Conservation (phyloP, 2,888 invertebrate species). For the Eumerus sabulonum region DNA sequence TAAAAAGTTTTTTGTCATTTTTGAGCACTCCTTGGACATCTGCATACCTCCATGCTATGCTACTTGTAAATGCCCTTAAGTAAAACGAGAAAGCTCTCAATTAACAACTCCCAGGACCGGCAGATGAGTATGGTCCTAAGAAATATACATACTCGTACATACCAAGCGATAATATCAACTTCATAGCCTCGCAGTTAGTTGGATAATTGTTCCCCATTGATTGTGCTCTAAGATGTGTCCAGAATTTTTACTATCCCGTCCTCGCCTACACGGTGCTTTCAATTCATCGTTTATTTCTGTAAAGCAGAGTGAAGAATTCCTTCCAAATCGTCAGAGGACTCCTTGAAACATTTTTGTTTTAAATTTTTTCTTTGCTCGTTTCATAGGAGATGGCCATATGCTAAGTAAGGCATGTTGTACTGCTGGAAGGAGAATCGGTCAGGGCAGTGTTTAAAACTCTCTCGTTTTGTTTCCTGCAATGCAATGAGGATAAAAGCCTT, state of each 20-base stretch:
- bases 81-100: background rate
- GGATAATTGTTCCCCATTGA: slow-evolving; percentile 48
- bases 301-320: no score
- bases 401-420: slow-evolving; percentile 11
- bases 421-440: background rate
- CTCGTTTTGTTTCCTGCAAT: no score
- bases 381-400: slow-evolving; percentile 21
- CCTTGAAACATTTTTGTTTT: slow-evolving; percentile 30
- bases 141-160: slow-evolving; percentile 17
- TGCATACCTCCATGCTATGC: no score
- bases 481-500: no score
- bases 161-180: slow-evolving; percentile 36
- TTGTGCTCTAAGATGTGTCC: slow-evolving; percentile 24
- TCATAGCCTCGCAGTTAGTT: slow-evolving; percentile 31
- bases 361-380: slow-evolving; percentile 23
- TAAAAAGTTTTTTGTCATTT: no score
- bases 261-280: background rate
- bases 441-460: slow-evolving; percentile 7
- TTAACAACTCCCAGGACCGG: slow-evolving; percentile 8
- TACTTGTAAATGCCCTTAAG: no score
- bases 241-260: slow-evolving; percentile 10
- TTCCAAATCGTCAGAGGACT: no score
- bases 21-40: no score
- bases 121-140: slow-evolving; percentile 18
- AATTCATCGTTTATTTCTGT: no score